These are phyloP conservation scores for Goniozus legneri DNA, from an alignment of 1,140 invertebrate genomes.

Conservation along the genomic window DNA sequence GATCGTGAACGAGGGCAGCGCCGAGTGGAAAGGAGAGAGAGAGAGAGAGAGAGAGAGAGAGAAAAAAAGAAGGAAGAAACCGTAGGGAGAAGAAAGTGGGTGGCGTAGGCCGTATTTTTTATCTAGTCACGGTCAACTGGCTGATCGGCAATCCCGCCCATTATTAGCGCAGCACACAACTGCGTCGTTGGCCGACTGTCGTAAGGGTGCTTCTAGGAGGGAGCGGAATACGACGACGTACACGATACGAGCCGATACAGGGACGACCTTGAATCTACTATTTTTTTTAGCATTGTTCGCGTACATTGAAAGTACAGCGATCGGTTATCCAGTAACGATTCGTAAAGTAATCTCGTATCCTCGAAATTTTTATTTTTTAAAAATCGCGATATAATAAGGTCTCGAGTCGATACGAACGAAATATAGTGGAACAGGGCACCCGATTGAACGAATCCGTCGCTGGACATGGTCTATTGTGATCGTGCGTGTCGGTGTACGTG, in stretches of 20 bases:
- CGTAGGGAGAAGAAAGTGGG: conserved; percentile 5
- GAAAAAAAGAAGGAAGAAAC: neutral
- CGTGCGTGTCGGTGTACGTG: neutral
- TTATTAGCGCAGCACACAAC: conserved; percentile 52
- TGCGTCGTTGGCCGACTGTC: neutral
- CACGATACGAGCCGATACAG: neutral
- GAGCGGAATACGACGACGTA: no score
- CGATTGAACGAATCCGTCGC: no score
- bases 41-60: neutral
- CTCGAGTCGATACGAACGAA: no score
- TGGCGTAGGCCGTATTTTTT: conserved; percentile 52
- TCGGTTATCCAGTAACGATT: no score
- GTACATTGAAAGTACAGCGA: no score
- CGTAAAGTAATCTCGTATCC: no score
- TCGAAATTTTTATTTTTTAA: no score
- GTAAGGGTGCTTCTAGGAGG: neutral
- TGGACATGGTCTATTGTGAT: neutral
- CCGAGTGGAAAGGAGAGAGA: neutral
- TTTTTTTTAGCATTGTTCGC: no score
- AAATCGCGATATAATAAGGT: no score
- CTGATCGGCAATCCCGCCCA: conserved; percentile 49
- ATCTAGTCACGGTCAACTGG: conserved; percentile 58
- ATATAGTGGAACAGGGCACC: no score
- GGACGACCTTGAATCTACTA: no score
- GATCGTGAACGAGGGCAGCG: neutral